Percentiles rank a stretch among this genome's conserved stretches.
Evolutionary conservation across 2,797 vertebrate species (phyloP).

Genomic region (Oryzias dopingdopingensis): DNA sequence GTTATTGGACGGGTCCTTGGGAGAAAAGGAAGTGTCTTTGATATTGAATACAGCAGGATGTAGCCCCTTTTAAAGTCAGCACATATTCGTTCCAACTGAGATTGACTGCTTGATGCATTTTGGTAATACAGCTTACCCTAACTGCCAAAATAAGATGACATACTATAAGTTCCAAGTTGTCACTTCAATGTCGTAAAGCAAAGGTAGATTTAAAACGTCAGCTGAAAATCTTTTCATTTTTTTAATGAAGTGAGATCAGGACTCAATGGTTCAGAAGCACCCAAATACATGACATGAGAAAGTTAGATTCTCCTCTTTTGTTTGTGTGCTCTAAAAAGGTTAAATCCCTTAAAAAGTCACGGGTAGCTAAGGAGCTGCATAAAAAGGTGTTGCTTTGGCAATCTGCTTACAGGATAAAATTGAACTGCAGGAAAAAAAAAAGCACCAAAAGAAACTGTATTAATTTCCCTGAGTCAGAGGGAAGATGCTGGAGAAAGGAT

Average conservation of each 20-base stretch:
- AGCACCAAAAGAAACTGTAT: constrained; percentile 20
- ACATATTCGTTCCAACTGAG: constrained; percentile 48
- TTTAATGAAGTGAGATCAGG: no score
- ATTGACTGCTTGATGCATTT: constrained; percentile 41
- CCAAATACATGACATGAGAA: no score
- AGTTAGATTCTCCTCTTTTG: constrained; percentile 40
- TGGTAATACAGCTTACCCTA: constrained; percentile 27
- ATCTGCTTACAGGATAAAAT: constrained; percentile 70
- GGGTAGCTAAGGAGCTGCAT: constrained; percentile 59
- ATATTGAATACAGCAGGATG: constrained; percentile 39
- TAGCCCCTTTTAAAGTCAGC: constrained; percentile 37
- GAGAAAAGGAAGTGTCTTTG: constrained; percentile 42
- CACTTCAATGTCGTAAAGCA: constrained; percentile 34
- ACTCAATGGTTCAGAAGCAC: no score
- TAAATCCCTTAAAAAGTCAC: constrained; percentile 65
- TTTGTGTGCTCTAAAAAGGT: constrained; percentile 55
- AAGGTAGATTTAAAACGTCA: constrained; percentile 16
- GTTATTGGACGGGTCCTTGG: constrained; percentile 48
- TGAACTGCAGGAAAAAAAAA: constrained; percentile 54
- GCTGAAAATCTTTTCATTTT: constrained; percentile 22
- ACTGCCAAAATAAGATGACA: constrained; percentile 32
- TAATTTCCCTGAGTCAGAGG: constrained; percentile 58
- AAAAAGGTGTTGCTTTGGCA: constrained; percentile 66
- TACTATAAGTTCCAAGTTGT: constrained; percentile 21
- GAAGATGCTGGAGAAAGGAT: constrained; percentile 58